phyloP scores from a whole-genome alignment of 1,140 invertebrate species.

The Lordiphosa collinella region DNA sequence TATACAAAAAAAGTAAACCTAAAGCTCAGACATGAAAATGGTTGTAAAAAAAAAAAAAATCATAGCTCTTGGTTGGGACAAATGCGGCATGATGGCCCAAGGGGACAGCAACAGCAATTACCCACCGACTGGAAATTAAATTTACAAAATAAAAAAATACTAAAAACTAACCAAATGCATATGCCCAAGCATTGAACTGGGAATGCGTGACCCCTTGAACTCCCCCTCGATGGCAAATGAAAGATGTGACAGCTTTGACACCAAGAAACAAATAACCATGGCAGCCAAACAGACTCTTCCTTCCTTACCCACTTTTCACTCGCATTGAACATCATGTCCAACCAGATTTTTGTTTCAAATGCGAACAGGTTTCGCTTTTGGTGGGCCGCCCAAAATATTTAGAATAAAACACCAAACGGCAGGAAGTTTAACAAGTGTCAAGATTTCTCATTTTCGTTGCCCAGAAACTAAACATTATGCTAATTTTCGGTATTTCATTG shows the following conservation, averaged over 20 bases:
- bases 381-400: too few species aligned
- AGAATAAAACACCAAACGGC: too few species aligned
- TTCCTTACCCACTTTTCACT: neutral
- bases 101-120: constrained; percentile 67
- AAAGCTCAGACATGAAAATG: constrained; percentile 31
- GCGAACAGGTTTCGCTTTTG: constrained; percentile 67
- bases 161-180: constrained; percentile 14
- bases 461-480: constrained; percentile 29
- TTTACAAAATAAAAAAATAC: constrained; percentile 26
- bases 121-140: constrained; percentile 52
- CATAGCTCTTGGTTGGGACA: constrained; percentile 60
- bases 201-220: constrained; percentile 55
- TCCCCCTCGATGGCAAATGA: constrained; percentile 36
- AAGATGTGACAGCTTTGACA: constrained; percentile 77
- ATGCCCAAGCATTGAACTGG: constrained; percentile 14
- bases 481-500: constrained; percentile 71
- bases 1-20: constrained; percentile 38
- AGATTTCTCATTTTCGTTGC: constrained; percentile 31
- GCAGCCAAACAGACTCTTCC: constrained; percentile 25
- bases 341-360: constrained; percentile 63
- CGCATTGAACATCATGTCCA: constrained; percentile 39
- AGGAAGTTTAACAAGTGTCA: too few species aligned
- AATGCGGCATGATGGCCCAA: constrained; percentile 74
- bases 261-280: constrained; percentile 69
- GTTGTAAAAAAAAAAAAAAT: too few species aligned